Evolutionary conservation across 2,113 vertebrate genomes (phyloP).

Genomic region (Microtus ochrogaster): DNA sequence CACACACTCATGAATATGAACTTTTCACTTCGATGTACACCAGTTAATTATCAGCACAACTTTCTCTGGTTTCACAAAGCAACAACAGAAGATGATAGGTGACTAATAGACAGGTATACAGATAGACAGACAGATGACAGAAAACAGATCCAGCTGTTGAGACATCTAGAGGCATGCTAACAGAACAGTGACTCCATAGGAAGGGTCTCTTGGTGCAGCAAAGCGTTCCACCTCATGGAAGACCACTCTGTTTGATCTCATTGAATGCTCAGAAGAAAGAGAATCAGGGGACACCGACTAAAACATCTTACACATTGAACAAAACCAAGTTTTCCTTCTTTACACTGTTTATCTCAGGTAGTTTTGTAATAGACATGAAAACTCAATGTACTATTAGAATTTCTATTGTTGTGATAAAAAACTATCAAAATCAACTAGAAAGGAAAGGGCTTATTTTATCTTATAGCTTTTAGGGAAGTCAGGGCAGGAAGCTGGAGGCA

Average conservation of each 20-base stretch:
- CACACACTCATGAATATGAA: background rate
- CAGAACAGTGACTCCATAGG: background rate
- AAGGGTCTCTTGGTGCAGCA: background rate
- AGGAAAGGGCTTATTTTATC: background rate
- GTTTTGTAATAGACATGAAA: background rate
- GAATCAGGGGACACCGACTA: background rate
- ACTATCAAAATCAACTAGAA: background rate
- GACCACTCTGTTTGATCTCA: background rate
- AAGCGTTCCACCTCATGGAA: no score
- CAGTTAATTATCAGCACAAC: background rate
- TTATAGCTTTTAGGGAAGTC: background rate
- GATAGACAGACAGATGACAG: background rate
- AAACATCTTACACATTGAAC: background rate
- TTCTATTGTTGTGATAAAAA: background rate
- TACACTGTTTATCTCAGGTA: background rate
- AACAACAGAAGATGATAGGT: background rate
- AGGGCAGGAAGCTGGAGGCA: background rate
- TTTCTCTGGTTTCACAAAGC: background rate
- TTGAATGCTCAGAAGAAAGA: background rate
- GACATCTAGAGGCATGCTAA: background rate
- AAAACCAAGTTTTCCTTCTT: background rate
- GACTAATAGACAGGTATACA: background rate
- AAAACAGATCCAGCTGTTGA: background rate
- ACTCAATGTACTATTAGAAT: background rate
- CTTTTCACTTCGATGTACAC: background rate